Evolutionary conservation across 2,888 invertebrate species (phyloP), one percentile per base, ranked within the genome.

Genomic region (Dicycla oo): DNA sequence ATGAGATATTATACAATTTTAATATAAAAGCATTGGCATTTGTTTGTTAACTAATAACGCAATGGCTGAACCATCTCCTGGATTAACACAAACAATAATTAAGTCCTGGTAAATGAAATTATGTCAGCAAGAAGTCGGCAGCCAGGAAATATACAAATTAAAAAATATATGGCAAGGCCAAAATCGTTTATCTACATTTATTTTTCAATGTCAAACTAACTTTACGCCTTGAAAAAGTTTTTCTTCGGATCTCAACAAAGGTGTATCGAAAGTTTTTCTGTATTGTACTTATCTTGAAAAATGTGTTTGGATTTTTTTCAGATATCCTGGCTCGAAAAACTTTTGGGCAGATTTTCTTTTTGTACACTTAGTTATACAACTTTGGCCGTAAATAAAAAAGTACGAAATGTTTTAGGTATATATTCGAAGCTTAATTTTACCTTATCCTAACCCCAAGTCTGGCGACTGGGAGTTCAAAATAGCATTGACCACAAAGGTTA

Each of bases 201-300:
- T 62, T 40, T 45, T 8, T 53, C 58, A 64, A 72, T 34, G 49
- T 34, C 64, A 60, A 69, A 71, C 47, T n/a, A n/a, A 64, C 43
- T 51, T 45, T n/a, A 26, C n/a, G 15, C 40, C 20, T 8, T 18
- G 20, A n/a, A 11, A 8, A 66, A 58, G 43, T 58, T 64, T 58
- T 51, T 54, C 43, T 20, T 15, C 18, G 4, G 15, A 63, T 49
- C 23, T 26, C 26, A 47, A 58, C 38, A 58, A 65, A 65, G 43
- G n/a, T n/a, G 10, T 45, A 15, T 26, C 11, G 26, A 51, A 64
- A 65, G 34, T 45, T 54, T 64, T 43, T 38, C 18, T 11, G 38
- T 34, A 6, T 23, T 8, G 30, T 47, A n/a, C n/a, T n/a, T n/a
- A 20, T 15, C 26, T 30, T 49, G 40, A 43, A 54, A 53, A 54